Percentiles rank a stretch among this genome's conserved stretches.
Evolutionary conservation across 1,140 invertebrate genomes (phyloP).

Genomic region (Drosophila insularis): DNA sequence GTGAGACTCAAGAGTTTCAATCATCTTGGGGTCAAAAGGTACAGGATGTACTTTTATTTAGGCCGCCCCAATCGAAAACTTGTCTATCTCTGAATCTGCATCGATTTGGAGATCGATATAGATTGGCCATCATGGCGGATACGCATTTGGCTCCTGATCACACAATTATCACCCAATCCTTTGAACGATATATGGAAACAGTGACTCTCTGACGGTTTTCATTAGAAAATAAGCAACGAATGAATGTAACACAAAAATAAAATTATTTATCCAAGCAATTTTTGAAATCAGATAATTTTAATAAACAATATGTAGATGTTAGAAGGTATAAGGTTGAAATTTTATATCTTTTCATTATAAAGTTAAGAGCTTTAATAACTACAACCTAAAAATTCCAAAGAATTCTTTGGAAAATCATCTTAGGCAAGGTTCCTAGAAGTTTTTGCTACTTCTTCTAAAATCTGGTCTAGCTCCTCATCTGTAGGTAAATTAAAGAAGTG

Average conservation of each 20-base stretch:
- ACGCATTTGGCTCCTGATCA: constrained; percentile 86
- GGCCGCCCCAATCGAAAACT: constrained; percentile 91
- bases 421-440: no score
- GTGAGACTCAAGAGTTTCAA: constrained; percentile 59
- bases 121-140: constrained; percentile 90
- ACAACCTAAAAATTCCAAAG: no score
- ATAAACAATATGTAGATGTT: background rate
- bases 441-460: no score
- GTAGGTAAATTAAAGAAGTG: no score
- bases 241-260: background rate
- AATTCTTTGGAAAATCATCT: no score
- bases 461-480: no score
- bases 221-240: constrained; percentile 2
- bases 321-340: no score
- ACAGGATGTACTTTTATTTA: constrained; percentile 88
- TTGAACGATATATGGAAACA: constrained; percentile 77
- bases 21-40: constrained; percentile 88
- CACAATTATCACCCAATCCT: constrained; percentile 68
- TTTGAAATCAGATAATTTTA: background rate
- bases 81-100: constrained; percentile 90
- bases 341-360: no score
- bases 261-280: constrained; percentile 3
- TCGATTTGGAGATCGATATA: constrained; percentile 87
- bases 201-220: constrained; percentile 46
- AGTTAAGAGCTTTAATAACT: no score